Conservation (phyloP, 2,888 invertebrate genomes). For the Drosophila borealis region DNA sequence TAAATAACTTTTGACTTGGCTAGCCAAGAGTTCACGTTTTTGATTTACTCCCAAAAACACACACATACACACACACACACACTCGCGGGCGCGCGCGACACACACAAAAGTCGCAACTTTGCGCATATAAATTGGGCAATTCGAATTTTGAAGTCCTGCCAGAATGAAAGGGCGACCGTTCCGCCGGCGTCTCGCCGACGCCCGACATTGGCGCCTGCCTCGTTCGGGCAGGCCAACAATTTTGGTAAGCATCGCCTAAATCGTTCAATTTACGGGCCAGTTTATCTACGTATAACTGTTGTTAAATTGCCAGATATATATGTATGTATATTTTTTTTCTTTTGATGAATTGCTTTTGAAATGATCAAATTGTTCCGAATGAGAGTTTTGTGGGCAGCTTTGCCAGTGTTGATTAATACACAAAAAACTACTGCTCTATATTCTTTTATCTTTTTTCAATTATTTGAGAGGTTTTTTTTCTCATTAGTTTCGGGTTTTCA, state of each 20-base stretch:
- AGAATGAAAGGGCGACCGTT: conserved; percentile 19
- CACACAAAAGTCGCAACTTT: conserved; percentile 53
- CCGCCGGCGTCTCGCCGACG: conserved; percentile 15
- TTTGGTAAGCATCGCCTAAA: conserved; percentile 39
- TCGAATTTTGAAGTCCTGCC: conserved; percentile 46
- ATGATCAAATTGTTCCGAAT: no score
- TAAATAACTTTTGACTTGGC: conserved; percentile 58
- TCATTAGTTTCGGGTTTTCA: no score
- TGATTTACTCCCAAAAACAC: conserved; percentile 63
- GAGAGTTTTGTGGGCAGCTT: no score
- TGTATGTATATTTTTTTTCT: not conserved
- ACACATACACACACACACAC: conserved; percentile 28
- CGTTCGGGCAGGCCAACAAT: conserved; percentile 18
- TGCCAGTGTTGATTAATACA: no score
- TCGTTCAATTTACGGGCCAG: conserved; percentile 42
- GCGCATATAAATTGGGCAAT: conserved; percentile 73
- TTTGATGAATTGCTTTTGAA: not conserved
- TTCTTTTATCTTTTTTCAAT: no score
- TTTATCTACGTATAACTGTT: conserved; percentile 17
- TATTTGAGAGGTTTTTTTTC: no score
- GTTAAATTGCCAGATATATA: conserved; percentile 3
- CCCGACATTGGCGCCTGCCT: conserved; percentile 34
- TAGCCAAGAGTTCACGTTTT: conserved; percentile 72
- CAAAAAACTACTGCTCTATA: no score
- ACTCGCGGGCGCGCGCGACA: not conserved